These are phyloP conservation scores for Dasysyrphus albostriatus DNA, from an alignment of 2,888 invertebrate species.

Conservation along the genomic window DNA sequence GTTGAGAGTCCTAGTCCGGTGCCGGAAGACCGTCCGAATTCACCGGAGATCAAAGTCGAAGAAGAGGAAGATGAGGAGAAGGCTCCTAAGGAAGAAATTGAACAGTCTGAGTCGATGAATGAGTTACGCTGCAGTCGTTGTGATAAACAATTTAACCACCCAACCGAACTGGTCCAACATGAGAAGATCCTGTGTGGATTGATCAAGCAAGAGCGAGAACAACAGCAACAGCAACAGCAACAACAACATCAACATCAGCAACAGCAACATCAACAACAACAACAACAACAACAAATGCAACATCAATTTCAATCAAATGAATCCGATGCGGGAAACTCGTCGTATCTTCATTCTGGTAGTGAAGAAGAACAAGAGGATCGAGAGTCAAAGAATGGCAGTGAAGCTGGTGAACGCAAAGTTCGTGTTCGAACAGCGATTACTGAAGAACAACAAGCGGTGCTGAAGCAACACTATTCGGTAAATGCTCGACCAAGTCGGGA, in stretches of 20 bases:
- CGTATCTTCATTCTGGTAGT: constrained; percentile 84
- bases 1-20: constrained; percentile 43
- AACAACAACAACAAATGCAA: constrained; percentile 77
- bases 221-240: constrained; percentile 86
- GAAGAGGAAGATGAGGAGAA: constrained; percentile 30
- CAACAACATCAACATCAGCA: constrained; percentile 84
- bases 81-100: constrained; percentile 80
- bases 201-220: constrained; percentile 86
- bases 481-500: constrained; percentile 98
- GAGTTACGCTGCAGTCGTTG: constrained; percentile 86
- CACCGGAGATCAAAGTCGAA: constrained; percentile 73
- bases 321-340: constrained; percentile 71
- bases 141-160: constrained; percentile 86
- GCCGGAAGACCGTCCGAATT: constrained; percentile 85
- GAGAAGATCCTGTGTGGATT: constrained; percentile 87
- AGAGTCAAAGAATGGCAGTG: constrained; percentile 85
- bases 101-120: constrained; percentile 22
- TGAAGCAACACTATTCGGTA: constrained; percentile 94
- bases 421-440: constrained; percentile 96
- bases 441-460: constrained; percentile 95
- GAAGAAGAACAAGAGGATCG: constrained; percentile 86
- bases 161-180: constrained; percentile 88
- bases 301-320: constrained; percentile 73
- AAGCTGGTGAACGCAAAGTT: constrained; percentile 90
- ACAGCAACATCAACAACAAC: constrained; percentile 83